These are phyloP conservation scores for Campoletis sonorensis DNA, from an alignment of 1,140 invertebrate genomes.

Conservation along the genomic window DNA sequence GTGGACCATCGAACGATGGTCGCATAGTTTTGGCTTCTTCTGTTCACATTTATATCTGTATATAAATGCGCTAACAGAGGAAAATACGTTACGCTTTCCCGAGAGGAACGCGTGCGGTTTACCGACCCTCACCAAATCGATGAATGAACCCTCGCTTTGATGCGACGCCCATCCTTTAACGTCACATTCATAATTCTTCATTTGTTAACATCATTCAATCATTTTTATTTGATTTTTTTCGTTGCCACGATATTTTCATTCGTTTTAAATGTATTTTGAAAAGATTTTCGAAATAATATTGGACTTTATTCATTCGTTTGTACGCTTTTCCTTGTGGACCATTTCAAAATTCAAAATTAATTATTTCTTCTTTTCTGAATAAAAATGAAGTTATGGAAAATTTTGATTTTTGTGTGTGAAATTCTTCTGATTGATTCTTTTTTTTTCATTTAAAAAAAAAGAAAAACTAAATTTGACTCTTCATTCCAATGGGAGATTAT, in stretches of 20 bases:
- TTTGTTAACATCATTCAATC: neutral
- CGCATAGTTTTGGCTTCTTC: neutral
- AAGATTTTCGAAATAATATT: too few species aligned
- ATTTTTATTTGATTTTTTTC: neutral
- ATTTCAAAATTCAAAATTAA: too few species aligned
- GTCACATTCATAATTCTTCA: conserved; percentile 10
- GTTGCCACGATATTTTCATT: neutral
- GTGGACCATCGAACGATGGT: neutral
- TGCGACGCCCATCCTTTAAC: neutral
- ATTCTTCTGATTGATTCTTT: too few species aligned
- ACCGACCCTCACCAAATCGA: conserved; percentile 29
- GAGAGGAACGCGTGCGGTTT: conserved; percentile 33
- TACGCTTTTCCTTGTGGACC: too few species aligned
- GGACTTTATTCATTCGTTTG: too few species aligned
- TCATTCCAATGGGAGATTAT: too few species aligned
- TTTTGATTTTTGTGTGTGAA: too few species aligned
- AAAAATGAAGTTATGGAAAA: too few species aligned
- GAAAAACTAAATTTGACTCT: too few species aligned
- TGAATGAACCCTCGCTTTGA: neutral
- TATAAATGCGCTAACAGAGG: neutral
- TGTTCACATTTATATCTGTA: neutral
- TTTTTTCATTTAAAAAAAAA: too few species aligned
- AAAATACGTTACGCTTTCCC: conserved; percentile 32
- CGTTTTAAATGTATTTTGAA: neutral
- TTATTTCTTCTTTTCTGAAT: too few species aligned